Conservation (phyloP, 2,113 vertebrate genomes). For the Echinops telfairi region DNA sequence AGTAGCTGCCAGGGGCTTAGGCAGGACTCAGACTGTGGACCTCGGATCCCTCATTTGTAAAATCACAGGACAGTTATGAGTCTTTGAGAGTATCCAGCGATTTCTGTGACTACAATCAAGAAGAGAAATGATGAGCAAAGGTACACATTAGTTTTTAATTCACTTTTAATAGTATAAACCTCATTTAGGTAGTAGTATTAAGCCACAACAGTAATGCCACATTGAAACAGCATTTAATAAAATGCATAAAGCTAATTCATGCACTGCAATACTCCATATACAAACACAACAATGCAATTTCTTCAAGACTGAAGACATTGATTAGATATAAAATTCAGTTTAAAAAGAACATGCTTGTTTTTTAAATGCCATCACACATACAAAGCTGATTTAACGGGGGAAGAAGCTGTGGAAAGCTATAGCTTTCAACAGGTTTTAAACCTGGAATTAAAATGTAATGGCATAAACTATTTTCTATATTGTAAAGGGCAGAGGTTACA, state of each 20-base stretch:
- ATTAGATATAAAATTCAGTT: slow-evolving; percentile 92
- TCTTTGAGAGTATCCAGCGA: background rate
- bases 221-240: slow-evolving; percentile 95
- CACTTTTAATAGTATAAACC: slow-evolving; percentile 90
- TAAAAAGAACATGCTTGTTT: slow-evolving; percentile 93
- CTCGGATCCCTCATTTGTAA: no score
- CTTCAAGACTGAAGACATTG: slow-evolving; percentile 88
- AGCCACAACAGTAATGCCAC: slow-evolving; percentile 93
- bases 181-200: slow-evolving; percentile 89
- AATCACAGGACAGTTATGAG: no score
- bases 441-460: slow-evolving; percentile 78
- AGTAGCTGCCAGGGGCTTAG: background rate
- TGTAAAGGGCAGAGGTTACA: slow-evolving; percentile 76
- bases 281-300: slow-evolving; percentile 94
- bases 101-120: background rate
- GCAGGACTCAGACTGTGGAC: background rate
- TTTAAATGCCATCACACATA: slow-evolving; percentile 83
- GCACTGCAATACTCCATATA: slow-evolving; percentile 95
- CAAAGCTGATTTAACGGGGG: slow-evolving; percentile 80
- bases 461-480: slow-evolving; percentile 73
- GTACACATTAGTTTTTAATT: slow-evolving; percentile 77
- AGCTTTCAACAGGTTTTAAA: slow-evolving; percentile 81
- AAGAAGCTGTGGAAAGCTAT: slow-evolving; percentile 70
- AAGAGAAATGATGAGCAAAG: slow-evolving; percentile 65
- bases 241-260: slow-evolving; percentile 95